Base-by-base conservation (phyloP, 2,888 invertebrate genomes). In the Crioceris asparagi region DNA sequence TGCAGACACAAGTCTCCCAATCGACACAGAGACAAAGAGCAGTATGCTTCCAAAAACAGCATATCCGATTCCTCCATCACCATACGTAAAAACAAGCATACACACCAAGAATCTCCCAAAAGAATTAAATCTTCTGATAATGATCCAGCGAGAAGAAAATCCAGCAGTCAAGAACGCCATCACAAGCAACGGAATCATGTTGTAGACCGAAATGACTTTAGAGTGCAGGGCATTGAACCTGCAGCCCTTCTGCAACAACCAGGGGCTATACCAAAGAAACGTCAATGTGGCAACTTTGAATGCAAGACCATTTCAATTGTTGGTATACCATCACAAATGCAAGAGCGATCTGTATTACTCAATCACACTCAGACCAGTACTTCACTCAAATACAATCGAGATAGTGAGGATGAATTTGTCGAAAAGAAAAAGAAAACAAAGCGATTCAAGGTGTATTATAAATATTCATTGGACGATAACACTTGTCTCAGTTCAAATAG, bases 301-400 rank as follows among this genome's bases (percentile, higher is more conserved):
- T 49, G 46, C 29, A 51, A 51, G 32, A 50, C 47, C 3, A 38
- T 51, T 6, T 50, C 50, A 10, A 43, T 51, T 29, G 36, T 50
- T 14, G 47, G 43, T 7, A 51, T 52, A 15, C 42, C 45, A 4
- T 44, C 50, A 1, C 44, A 44, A 18, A 38, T 36, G 3, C 38
- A 29, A 31, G 36, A 36, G 11, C 29, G 35, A 16, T 38, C 32
- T 4, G 10, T 15, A 8, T 35, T 17, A 11, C 36, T 27, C 34
- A 36, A 33, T 17, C 32, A 26, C 6, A 35, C 36, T 1, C 36
- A 36, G 17, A 36, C 36, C 10, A 36, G 26, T n/a, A 35, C 36
- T 15, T 35, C 34, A 11, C 12, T 32, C 2, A 17, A 36, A 23
- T 32, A 37, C 5, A 4, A 23, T 8, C 3, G 21, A 7, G 16